Evolutionary conservation across 1,140 invertebrate genomes (phyloP), one percentile per base, ranked within the genome.

Genomic region (Mizuhopecten yessoensis): DNA sequence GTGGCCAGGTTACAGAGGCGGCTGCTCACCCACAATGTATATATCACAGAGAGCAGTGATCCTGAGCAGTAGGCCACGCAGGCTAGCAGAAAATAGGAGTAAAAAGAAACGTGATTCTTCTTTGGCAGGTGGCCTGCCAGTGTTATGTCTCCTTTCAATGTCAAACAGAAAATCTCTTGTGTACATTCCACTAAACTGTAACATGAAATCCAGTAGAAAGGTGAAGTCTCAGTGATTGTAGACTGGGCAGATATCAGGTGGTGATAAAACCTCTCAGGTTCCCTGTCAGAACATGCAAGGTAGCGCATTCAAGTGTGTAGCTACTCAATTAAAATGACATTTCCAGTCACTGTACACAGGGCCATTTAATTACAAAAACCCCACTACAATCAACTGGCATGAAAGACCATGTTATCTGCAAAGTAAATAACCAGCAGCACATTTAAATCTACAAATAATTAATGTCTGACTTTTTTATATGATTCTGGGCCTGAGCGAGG

Each of bases 321-420:
- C 57, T 75, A 75, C 57, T 75, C 57, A 75, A 75, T 75, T 75
- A 75, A 75, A 75, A 75, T 75, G 57, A 75, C 57, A 75, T 75
- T 75, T 75, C 57, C n/a, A 75, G 57, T 75, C 57, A 7, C 57
- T 75, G n/a, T 75, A 75, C 57, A 75, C 57, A 75, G 57, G 57
- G 23, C 57, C 57, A 75, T 75, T 75, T 75, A 75, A 75, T 75
- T 75, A 75, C 57, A 75, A 75, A n/a, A 75, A 7, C 23, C n/a
- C n/a, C 57, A n/a, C 57, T 75, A 75, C 57, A 29, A 75, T 75
- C 57, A 75, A 75, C 57, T 29, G 57, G 57, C 57, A 75, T 75
- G 17, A 75, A 75, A 75, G 57, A 75, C 57, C 57, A 75, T 75
- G 57, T 75, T 75, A 75, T 75, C 57, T 75, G 57, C 23, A 75